Percentiles rank a stretch among this genome's conserved stretches.
These are phyloP conservation scores for Ceratitis capitata DNA, from an alignment of 1,140 invertebrate genomes.

Conservation along the genomic window DNA sequence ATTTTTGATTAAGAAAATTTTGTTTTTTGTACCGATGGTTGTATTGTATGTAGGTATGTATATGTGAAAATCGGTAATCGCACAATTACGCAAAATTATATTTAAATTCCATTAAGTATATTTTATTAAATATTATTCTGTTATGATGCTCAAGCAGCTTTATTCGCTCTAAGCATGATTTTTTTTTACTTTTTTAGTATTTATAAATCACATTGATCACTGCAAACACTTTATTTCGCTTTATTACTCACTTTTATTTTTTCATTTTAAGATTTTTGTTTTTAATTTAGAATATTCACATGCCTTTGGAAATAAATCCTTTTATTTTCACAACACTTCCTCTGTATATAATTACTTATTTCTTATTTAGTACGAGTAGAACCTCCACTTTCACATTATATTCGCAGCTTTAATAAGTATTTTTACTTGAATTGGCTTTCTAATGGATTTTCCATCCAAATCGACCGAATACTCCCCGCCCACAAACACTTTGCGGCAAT, in stretches of 20 bases:
- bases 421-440: slow-evolving; percentile 5
- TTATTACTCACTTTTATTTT: not conserved
- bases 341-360: not conserved
- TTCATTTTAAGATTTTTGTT: not conserved
- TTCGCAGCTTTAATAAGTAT: not conserved
- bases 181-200: not conserved
- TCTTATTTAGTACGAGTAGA: no score
- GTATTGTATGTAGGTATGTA: not conserved
- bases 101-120: not conserved
- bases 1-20: no score
- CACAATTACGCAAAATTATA: not conserved
- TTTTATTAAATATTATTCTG: not conserved
- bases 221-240: not conserved
- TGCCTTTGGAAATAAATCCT: not conserved
- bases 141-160: not conserved
- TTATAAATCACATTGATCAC: not conserved
- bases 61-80: no score
- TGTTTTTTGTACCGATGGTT: not conserved
- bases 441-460: slow-evolving; percentile 29
- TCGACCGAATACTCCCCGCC: slow-evolving; percentile 13
- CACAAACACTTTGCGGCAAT: slow-evolving; percentile 25
- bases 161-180: not conserved
- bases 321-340: not conserved
- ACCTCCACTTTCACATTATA: not conserved
- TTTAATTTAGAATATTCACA: not conserved